A percentile compares a stretch with the other conserved stretches of the same genome.
These are phyloP conservation scores for Sparidentex hasta DNA, from an alignment of 2,797 vertebrate species.

Conservation along the genomic window DNA sequence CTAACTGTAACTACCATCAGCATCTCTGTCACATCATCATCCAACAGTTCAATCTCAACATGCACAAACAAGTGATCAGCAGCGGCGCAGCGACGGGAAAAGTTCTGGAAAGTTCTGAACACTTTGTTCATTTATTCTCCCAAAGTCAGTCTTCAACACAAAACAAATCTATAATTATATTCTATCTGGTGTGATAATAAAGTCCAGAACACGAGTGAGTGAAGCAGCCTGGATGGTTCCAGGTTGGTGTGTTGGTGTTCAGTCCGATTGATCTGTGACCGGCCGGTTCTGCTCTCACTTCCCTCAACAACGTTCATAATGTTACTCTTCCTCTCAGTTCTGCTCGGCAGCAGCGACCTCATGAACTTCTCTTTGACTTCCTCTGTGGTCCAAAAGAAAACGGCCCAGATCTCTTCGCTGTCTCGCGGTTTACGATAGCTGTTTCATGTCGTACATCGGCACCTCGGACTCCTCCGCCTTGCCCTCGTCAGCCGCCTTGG, in stretches of 20 bases:
- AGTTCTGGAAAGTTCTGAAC: slow-evolving; percentile 11
- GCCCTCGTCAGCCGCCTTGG: slow-evolving; percentile 83
- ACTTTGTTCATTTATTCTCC: slow-evolving; percentile 38
- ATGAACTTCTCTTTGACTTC: background rate
- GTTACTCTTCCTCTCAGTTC: slow-evolving; percentile 18
- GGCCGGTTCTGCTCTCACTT: slow-evolving; percentile 20
- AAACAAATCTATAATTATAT: background rate
- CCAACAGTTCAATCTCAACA: slow-evolving; percentile 53
- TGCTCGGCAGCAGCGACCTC: slow-evolving; percentile 9
- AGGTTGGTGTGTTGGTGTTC: slow-evolving; percentile 24
- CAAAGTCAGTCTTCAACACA: slow-evolving; percentile 56
- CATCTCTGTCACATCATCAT: slow-evolving; percentile 10
- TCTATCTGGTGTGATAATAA: slow-evolving; percentile 19
- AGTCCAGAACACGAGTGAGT: slow-evolving; percentile 25
- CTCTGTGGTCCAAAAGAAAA: slow-evolving; percentile 56
- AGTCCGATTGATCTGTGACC: slow-evolving; percentile 23
- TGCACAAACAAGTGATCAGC: slow-evolving; percentile 52
- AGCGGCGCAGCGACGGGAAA: background rate
- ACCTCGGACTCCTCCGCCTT: slow-evolving; percentile 88
- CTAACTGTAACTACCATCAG: background rate
- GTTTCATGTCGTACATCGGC: slow-evolving; percentile 93
- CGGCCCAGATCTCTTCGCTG: background rate
- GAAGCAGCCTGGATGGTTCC: background rate
- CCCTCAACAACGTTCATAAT: slow-evolving; percentile 27
- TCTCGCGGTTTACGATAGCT: slow-evolving; percentile 82